A percentile compares a stretch with the other conserved stretches of the same genome.
These are phyloP conservation scores for Drosophila nr. fundita DNA, from an alignment of 2,888 invertebrate species.

Conservation along the genomic window DNA sequence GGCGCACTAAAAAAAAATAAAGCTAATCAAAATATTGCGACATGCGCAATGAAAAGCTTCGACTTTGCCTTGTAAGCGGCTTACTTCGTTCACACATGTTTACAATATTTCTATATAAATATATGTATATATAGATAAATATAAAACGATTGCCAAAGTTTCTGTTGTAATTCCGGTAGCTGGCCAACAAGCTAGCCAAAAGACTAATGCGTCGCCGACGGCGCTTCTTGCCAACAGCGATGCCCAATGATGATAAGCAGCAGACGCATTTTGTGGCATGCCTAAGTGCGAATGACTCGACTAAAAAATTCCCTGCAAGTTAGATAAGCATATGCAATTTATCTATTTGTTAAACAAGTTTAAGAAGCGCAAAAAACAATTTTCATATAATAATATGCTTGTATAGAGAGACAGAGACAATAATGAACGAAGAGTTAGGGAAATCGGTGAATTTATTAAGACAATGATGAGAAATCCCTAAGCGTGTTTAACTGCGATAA, in stretches of 20 bases:
- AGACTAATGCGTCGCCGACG: conserved; percentile 17
- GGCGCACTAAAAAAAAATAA: conserved; percentile 36
- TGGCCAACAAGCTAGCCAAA: conserved; percentile 28
- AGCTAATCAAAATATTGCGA: conserved; percentile 77
- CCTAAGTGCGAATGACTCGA: neutral
- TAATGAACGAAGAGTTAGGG: neutral
- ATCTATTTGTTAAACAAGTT: neutral
- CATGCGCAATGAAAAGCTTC: conserved; percentile 34
- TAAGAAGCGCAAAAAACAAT: neutral
- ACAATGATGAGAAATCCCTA: neutral
- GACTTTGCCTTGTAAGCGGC: conserved; percentile 64
- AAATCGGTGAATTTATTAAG: neutral
- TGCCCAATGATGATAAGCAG: conserved; percentile 37
- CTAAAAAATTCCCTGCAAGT: conserved; percentile 23
- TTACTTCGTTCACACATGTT: conserved; percentile 62
- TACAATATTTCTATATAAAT: conserved; percentile 22
- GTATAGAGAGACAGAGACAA: neutral
- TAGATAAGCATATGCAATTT: neutral
- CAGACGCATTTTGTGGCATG: conserved; percentile 19
- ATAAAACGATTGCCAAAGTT: conserved; percentile 41
- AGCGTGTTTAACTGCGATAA: neutral
- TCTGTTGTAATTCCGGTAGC: conserved; percentile 59
- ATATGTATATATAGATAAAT: conserved; percentile 10
- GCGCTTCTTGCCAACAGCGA: conserved; percentile 22
- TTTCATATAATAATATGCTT: neutral